A percentile compares a stretch with the other conserved stretches of the same genome.
Conservation (phyloP, 2,888 invertebrate genomes). For the Rhimphoctona megacephalus region DNA sequence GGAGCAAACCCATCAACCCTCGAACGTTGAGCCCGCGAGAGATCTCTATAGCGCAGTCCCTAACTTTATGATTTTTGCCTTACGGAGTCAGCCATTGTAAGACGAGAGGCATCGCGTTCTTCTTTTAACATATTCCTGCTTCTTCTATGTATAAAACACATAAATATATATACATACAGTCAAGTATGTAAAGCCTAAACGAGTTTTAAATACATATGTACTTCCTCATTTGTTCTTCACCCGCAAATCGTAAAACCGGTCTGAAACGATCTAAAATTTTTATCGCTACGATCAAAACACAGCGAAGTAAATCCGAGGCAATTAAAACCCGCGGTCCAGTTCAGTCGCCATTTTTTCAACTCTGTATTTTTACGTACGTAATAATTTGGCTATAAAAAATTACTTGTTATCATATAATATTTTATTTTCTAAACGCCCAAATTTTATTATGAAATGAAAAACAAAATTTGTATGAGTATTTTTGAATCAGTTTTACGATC, state of each 20-base stretch:
- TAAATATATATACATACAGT: background rate
- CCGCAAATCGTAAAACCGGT: slow-evolving; percentile 33
- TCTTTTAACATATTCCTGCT: slow-evolving; percentile 48
- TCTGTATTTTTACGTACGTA: background rate
- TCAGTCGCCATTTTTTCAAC: background rate
- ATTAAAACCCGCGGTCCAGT: background rate
- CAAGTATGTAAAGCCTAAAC: slow-evolving; percentile 14
- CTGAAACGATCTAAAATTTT: background rate
- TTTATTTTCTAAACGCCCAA: background rate
- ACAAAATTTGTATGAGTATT: background rate
- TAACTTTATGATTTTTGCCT: slow-evolving; percentile 85
- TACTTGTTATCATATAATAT: background rate
- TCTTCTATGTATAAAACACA: background rate
- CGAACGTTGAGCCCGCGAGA: slow-evolving; percentile 70
- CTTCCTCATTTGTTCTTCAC: slow-evolving; percentile 41
- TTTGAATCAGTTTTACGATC: background rate
- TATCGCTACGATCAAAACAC: background rate
- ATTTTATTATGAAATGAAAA: background rate
- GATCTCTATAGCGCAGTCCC: slow-evolving; percentile 75
- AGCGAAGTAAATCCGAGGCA: background rate
- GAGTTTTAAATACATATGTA: slow-evolving; percentile 17
- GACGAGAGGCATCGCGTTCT: slow-evolving; percentile 70
- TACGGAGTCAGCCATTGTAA: slow-evolving; percentile 84
- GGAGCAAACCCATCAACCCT: slow-evolving; percentile 63
- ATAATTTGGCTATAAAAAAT: background rate